These are phyloP conservation scores for Gadus macrocephalus DNA, from an alignment of 2,113 vertebrate genomes.

Conservation along the genomic window DNA sequence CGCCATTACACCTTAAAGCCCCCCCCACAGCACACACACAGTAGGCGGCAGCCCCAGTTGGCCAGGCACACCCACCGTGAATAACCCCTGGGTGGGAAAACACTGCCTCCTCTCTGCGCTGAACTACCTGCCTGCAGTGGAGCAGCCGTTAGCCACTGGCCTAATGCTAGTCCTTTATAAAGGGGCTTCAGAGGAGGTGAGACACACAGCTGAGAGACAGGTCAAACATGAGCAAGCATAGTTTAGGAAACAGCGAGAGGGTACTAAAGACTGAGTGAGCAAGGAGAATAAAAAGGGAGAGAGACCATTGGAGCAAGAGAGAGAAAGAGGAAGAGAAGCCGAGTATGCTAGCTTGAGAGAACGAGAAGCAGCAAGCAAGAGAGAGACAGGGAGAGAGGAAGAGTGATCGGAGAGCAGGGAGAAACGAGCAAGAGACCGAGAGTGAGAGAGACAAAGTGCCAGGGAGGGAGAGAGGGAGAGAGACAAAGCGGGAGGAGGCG, in stretches of 20 bases:
- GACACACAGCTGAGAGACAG: constrained; percentile 10
- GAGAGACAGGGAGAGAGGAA: constrained; percentile 39
- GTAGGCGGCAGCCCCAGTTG: constrained; percentile 48
- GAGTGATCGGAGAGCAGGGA: not conserved
- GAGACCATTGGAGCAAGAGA: not conserved
- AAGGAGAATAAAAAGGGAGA: no score
- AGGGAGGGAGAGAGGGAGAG: constrained; percentile 6
- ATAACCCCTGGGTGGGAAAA: constrained; percentile 5
- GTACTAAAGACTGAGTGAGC: no score
- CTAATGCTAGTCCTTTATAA: not conserved
- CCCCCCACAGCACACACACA: constrained; percentile 3
- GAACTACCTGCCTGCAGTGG: not conserved
- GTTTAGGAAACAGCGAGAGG: no score
- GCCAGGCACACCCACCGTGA: constrained; percentile 20
- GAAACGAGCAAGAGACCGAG: constrained; percentile 24
- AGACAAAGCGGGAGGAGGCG: constrained; percentile 20
- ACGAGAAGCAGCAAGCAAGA: constrained; percentile 9
- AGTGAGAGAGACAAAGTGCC: constrained; percentile 31
- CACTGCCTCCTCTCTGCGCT: not conserved
- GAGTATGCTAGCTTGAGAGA: not conserved
- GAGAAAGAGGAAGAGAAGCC: not conserved
- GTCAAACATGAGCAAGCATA: no score
- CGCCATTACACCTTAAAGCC: constrained; percentile 54
- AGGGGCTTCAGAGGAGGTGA: constrained; percentile 31
- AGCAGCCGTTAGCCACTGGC: constrained; percentile 9